Evolutionary conservation across 2,797 vertebrate species (phyloP).

Genomic region (Menidia menidia): DNA sequence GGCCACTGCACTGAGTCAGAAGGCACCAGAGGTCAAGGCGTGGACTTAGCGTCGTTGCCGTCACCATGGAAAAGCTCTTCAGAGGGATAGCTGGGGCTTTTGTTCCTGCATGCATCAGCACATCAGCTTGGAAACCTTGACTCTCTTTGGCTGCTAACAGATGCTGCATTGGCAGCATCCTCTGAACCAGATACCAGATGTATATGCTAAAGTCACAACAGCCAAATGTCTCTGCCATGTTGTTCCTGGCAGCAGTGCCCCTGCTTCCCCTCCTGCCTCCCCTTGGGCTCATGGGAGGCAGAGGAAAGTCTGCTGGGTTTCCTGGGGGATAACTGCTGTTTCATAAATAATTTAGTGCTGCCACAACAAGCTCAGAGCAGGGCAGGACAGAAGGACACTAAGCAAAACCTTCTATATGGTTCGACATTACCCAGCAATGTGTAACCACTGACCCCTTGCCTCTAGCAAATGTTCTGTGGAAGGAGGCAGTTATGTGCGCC

Average conservation of each 20-base stretch:
- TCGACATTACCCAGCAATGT: constrained; percentile 34
- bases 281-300: constrained; percentile 50
- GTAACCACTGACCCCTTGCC: constrained; percentile 37
- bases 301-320: constrained; percentile 57
- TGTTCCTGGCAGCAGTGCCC: constrained; percentile 61
- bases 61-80: constrained; percentile 48
- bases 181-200: constrained; percentile 47
- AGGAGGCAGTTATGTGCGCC: constrained; percentile 4
- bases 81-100: constrained; percentile 30
- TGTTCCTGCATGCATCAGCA: constrained; percentile 50
- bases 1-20: constrained; percentile 23
- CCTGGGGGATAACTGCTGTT: constrained; percentile 65
- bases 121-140: constrained; percentile 51
- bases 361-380: constrained; percentile 58
- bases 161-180: constrained; percentile 30
- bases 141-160: constrained; percentile 11
- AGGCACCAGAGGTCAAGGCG: constrained; percentile 40
- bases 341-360: constrained; percentile 75
- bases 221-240: constrained; percentile 48
- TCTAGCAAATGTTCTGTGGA: constrained; percentile 11
- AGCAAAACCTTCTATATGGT: constrained; percentile 31
- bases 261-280: constrained; percentile 47
- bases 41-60: constrained; percentile 45
- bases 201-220: constrained; percentile 28
- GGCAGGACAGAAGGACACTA: constrained; percentile 50